These are phyloP conservation scores for Osmerus mordax DNA, from an alignment of 2,113 vertebrate species.

Conservation along the genomic window DNA sequence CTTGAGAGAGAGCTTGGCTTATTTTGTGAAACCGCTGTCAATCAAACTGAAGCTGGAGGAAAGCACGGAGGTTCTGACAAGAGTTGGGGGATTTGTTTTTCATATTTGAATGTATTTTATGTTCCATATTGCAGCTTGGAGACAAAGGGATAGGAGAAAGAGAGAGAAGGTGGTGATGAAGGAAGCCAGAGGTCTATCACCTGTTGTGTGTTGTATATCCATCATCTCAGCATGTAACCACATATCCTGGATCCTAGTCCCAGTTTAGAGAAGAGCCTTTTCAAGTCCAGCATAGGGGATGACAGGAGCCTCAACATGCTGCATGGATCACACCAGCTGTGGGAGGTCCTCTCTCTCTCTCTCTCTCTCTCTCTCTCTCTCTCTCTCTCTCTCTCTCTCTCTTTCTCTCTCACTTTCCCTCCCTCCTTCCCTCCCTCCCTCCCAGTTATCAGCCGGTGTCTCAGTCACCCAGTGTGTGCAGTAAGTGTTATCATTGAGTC, in stretches of 20 bases:
- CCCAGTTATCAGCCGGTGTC: conserved; percentile 22
- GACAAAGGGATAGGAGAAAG: too few species aligned
- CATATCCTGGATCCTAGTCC: background rate
- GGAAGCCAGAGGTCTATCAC: too few species aligned
- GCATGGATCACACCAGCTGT: background rate
- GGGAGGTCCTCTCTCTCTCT: conserved; percentile 34
- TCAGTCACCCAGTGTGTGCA: conserved; percentile 43
- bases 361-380: conserved; percentile 35
- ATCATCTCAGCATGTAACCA: background rate
- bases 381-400: background rate
- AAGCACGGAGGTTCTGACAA: too few species aligned
- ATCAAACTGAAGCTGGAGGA: too few species aligned
- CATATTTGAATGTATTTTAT: too few species aligned
- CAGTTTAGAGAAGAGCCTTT: background rate
- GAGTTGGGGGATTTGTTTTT: too few species aligned
- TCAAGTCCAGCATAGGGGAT: background rate
- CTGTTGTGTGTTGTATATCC: background rate
- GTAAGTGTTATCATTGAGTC: conserved; percentile 40
- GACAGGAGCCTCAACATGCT: background rate
- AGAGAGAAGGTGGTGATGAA: too few species aligned
- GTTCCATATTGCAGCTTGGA: too few species aligned
- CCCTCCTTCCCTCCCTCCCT: conserved; percentile 29
- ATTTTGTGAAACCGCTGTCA: too few species aligned
- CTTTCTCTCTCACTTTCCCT: background rate
- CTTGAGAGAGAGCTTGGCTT: too few species aligned